Conservation (phyloP, 2,113 vertebrate genomes). For the Rhineura floridana region DNA sequence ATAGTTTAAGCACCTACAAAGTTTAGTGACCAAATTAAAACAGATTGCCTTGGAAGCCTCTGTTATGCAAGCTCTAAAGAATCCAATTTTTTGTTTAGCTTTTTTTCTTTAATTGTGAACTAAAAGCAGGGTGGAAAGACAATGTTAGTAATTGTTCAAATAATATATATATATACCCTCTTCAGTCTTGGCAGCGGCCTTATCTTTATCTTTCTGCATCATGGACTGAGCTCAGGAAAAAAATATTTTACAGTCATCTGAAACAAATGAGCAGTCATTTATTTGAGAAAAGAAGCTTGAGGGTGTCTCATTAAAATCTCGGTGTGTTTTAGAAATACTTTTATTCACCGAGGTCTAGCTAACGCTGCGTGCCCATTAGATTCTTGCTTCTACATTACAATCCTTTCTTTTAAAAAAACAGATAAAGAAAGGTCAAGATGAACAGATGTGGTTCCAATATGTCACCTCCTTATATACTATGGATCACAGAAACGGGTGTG, state of each 20-base stretch:
- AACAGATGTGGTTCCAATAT: not conserved
- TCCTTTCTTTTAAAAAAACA: not conserved
- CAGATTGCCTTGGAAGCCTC: not conserved
- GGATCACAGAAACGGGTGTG: not conserved
- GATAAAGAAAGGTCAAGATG: not conserved
- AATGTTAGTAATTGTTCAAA: not conserved
- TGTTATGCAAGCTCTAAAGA: not conserved
- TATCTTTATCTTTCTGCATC: accelerated
- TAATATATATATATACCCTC: accelerated
- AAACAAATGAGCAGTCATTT: not conserved
- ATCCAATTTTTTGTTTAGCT: not conserved
- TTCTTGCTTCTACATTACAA: not conserved
- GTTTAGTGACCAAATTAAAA: conserved; percentile 12
- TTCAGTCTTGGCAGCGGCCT: not conserved
- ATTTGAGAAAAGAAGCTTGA: not conserved
- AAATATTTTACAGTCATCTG: not conserved
- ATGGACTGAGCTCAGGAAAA: accelerated
- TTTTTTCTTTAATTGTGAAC: not conserved
- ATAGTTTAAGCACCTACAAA: conserved; percentile 29
- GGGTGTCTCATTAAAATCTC: not conserved
- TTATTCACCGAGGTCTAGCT: not conserved
- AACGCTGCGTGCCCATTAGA: not conserved
- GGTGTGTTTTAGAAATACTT: not conserved
- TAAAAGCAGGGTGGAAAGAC: not conserved
- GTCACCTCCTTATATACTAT: not conserved